These are phyloP conservation scores for Epizoanthus stellaris DNA, from an alignment of 92 coral and sea anemone genomes.

Conservation along the genomic window DNA sequence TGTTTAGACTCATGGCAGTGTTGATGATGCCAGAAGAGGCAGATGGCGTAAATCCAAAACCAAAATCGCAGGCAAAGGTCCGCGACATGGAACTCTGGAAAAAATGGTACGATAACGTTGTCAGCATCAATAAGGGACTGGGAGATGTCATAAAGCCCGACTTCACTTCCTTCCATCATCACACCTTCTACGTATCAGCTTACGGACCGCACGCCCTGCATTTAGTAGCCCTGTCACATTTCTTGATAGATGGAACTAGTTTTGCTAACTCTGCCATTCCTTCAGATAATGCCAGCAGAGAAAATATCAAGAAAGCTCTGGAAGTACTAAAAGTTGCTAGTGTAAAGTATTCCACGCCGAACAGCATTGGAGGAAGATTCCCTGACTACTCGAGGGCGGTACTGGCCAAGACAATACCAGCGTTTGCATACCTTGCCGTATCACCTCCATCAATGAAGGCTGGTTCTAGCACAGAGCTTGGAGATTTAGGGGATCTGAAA, in stretches of 20 bases:
- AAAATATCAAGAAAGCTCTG: slow-evolving; percentile 48
- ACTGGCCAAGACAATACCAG: slow-evolving; percentile 41
- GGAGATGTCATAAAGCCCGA: slow-evolving; percentile 73
- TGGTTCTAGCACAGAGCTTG: neutral
- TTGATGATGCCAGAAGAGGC: slow-evolving; percentile 68
- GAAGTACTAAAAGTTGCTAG: slow-evolving; percentile 47
- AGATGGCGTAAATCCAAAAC: slow-evolving; percentile 21
- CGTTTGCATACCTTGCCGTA: slow-evolving; percentile 36
- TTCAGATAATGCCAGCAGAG: neutral
- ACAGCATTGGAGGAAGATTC: slow-evolving; percentile 61
- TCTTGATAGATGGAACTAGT: slow-evolving; percentile 54
- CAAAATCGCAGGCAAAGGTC: slow-evolving; percentile 54
- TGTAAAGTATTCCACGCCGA: slow-evolving; percentile 66
- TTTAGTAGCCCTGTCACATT: slow-evolving; percentile 48
- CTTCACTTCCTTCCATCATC: slow-evolving; percentile 65
- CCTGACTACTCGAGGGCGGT: slow-evolving; percentile 38
- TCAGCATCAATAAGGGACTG: slow-evolving; percentile 57
- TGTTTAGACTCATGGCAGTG: slow-evolving; percentile 57
- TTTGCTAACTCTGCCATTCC: neutral
- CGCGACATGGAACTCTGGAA: slow-evolving; percentile 62
- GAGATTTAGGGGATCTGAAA: too few relatives aligned
- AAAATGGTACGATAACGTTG: slow-evolving; percentile 60
- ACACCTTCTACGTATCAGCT: slow-evolving; percentile 64
- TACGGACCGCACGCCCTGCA: slow-evolving; percentile 69
- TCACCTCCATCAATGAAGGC: neutral